These are phyloP conservation scores for Vimba vimba DNA, from an alignment of 2,113 vertebrate genomes.

Conservation along the genomic window DNA sequence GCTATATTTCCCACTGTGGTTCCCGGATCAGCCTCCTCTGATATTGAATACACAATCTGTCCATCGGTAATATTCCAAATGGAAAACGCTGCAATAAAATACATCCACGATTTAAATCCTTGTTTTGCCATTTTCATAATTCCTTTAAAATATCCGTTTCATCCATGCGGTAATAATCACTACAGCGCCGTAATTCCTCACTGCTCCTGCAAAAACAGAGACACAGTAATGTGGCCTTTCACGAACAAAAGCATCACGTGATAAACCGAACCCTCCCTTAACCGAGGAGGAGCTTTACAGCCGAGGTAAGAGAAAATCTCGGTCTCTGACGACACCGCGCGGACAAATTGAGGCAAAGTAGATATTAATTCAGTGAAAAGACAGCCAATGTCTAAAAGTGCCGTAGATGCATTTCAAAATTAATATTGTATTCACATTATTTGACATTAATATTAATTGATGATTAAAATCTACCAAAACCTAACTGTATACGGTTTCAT, in stretches of 20 bases:
- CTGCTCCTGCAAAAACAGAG: background rate
- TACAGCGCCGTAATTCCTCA: background rate
- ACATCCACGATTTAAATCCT: constrained; percentile 22
- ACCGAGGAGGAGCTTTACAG: background rate
- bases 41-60: constrained; percentile 56
- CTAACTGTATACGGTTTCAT: background rate
- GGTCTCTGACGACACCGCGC: constrained; percentile 44
- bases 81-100: constrained; percentile 29
- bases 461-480: background rate
- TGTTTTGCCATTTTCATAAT: background rate
- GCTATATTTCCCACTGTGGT: constrained; percentile 52
- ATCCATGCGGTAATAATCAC: background rate
- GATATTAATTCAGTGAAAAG: background rate
- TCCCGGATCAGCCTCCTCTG: constrained; percentile 54
- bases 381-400: background rate
- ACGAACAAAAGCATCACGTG: constrained; percentile 41
- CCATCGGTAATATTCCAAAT: constrained; percentile 41
- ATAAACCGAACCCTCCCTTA: background rate
- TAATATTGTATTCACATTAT: no score
- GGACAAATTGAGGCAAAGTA: constrained; percentile 8
- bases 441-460: no score
- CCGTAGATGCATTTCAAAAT: background rate
- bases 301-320: background rate
- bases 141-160: background rate
- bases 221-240: background rate